Evolutionary conservation across 1,140 invertebrate species (phyloP).

Genomic region (Saxidomus purpurata): DNA sequence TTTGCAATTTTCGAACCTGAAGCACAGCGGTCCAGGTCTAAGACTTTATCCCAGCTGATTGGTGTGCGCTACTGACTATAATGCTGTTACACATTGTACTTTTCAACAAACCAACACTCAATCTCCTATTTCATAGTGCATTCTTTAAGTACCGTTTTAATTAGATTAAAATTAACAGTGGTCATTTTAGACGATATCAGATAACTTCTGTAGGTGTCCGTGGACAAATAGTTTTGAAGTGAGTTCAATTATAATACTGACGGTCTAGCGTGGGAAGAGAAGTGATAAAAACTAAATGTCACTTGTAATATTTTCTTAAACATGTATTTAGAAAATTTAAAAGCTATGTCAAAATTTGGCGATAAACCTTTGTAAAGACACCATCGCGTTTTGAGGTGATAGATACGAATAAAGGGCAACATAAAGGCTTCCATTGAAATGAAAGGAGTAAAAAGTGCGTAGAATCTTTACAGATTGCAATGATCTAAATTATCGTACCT

Average conservation of each 20-base stretch:
- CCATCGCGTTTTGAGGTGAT: slow-evolving; percentile 33
- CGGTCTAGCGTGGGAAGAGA: background rate
- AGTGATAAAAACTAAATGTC: slow-evolving; percentile 12
- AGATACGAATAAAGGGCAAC: background rate
- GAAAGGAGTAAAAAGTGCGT: slow-evolving; percentile 30
- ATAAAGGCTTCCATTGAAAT: background rate
- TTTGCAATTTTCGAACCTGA: no score
- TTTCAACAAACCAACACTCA: no score
- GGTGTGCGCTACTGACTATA: no score
- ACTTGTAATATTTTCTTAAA: slow-evolving; percentile 20
- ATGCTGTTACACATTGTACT: no score
- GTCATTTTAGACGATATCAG: background rate
- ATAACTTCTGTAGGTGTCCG: background rate
- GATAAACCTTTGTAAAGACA: slow-evolving; percentile 12
- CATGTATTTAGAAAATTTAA: slow-evolving; percentile 17
- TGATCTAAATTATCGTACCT: background rate
- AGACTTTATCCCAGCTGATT: no score
- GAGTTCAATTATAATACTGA: background rate
- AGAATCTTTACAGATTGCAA: background rate
- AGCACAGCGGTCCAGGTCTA: no score
- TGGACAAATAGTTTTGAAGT: slow-evolving; percentile 7
- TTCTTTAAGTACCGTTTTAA: background rate
- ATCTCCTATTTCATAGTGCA: background rate
- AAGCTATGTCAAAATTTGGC: slow-evolving; percentile 18
- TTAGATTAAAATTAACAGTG: slow-evolving; percentile 1